Conservation (phyloP, 2,113 vertebrate species). For the Cettia cetti region DNA sequence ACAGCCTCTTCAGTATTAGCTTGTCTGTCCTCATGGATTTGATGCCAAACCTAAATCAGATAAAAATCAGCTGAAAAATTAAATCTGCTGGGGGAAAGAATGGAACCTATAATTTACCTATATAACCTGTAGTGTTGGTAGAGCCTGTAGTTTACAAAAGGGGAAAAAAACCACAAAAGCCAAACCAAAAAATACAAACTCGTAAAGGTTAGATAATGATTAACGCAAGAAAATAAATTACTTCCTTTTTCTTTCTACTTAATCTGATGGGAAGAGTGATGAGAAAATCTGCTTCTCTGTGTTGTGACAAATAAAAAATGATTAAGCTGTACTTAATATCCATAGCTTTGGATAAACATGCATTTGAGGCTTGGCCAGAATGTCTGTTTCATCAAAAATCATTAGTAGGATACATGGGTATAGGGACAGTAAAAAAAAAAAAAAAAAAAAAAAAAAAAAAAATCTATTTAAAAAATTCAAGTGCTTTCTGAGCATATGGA, state of each 20-base stretch:
- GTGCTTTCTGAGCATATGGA: slow-evolving; percentile 53
- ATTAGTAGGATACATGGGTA: not conserved
- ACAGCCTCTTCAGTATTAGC: not conserved
- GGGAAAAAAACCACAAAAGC: too few relatives aligned
- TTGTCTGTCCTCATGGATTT: not conserved
- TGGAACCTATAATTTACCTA: not conserved
- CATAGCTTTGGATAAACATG: not conserved
- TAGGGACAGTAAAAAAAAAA: not conserved
- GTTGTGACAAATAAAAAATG: not conserved
- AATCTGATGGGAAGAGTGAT: not conserved
- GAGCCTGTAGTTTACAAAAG: not conserved
- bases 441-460: not conserved
- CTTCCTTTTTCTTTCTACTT: not conserved
- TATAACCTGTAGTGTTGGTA: not conserved
- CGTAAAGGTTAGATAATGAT: not conserved
- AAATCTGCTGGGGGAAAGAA: not conserved
- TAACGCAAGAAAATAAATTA: not conserved
- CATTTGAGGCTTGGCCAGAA: slow-evolving; percentile 1
- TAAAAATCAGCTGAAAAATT: not conserved
- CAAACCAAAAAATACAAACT: not conserved
- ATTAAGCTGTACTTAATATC: not conserved
- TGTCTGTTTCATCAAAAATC: not conserved
- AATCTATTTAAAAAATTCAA: slow-evolving; percentile 20
- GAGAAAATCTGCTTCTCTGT: not conserved
- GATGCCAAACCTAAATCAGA: not conserved